Conservation (phyloP, 1,140 invertebrate genomes). For the Rhyzopertha dominica region DNA sequence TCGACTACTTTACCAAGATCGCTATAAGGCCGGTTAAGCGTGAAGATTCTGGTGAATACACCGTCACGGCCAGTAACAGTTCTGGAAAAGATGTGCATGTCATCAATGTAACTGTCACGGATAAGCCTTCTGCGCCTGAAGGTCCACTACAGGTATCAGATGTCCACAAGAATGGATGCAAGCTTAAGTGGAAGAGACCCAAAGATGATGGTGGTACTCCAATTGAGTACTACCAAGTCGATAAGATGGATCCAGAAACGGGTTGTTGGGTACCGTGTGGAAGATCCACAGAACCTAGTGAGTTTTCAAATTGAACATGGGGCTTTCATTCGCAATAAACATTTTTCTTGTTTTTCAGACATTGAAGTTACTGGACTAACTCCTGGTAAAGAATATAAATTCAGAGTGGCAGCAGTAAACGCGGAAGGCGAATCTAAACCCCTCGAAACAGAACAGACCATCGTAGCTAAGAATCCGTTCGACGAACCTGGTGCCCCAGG, state of each 20-base stretch:
- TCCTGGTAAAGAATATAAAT: constrained; percentile 89
- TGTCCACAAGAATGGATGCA: constrained; percentile 89
- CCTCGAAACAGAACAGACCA: constrained; percentile 76
- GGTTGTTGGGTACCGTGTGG: constrained; percentile 93
- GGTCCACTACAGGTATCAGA: constrained; percentile 87
- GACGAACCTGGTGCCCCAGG: constrained; percentile 91
- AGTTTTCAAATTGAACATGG: constrained; percentile 5
- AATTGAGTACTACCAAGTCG: constrained; percentile 90
- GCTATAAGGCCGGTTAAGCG: constrained; percentile 74
- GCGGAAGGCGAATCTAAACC: constrained; percentile 94
- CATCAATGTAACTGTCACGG: constrained; percentile 86
- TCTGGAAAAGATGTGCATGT: constrained; percentile 85
- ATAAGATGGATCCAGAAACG: constrained; percentile 89
- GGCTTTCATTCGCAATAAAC: constrained; percentile 1
- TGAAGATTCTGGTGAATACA: constrained; percentile 83
- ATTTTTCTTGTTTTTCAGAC: constrained; percentile 46
- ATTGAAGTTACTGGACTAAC: constrained; percentile 81
- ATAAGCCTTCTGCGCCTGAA: constrained; percentile 81
- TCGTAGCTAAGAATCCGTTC: constrained; percentile 95
- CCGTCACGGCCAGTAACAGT: constrained; percentile 77
- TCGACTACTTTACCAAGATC: constrained; percentile 84
- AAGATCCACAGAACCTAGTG: constrained; percentile 71
- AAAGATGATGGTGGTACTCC: constrained; percentile 82
- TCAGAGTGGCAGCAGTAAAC: constrained; percentile 94
- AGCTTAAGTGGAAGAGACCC: constrained; percentile 91